Base-by-base conservation (phyloP, 2,888 invertebrate genomes). In the Cheilosia soror region DNA sequence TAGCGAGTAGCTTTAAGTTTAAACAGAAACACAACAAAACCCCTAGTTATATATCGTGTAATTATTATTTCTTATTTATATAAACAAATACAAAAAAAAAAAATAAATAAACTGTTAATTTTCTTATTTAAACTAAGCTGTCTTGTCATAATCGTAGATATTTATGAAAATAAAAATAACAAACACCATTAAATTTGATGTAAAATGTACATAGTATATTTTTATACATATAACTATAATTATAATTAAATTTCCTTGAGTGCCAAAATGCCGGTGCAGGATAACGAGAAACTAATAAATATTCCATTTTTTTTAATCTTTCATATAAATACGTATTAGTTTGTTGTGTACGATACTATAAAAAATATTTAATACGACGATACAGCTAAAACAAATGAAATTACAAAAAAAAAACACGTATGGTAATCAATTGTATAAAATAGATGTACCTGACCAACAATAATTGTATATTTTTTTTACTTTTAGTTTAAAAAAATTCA, bases 381-480 rank as follows among this genome's bases (percentile, higher is more conserved):
- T 68, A 68, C 72, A 83, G 72, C 62, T 72, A 72, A 77, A 29
- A 75, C 29, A 33, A 65, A 58, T 25, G 40, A 79, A 60, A 73
- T 40, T 65, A 66, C 25, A 62, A 68, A 25, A 76, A 66, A 20
- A 37, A 37, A 37, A 37, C 11, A 60, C 68, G 29, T 72, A 85
- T 77, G 72, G 82, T 86, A 79, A 87, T 84, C 83, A 86, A 51
- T 79, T 87, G 87, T 87, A 87, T 81, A 87, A 86, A 86, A 87
- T 87, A 87, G 87, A 87, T 87, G 87, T 87, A 87, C 87, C 87
- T 87, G 87, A 87, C 78, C 76, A 87, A 85, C 77, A 77, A 77
- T 77, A 77, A 77, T 81, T 86, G 81, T 81, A 85, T 63, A 81
- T 77, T 69, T 81, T 69, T 81, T 77, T 63, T 69, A 76, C 51